Percentiles rank a stretch among this genome's conserved stretches.
Evolutionary conservation across 2,888 invertebrate genomes (phyloP).

Genomic region (Spodoptera picta): DNA sequence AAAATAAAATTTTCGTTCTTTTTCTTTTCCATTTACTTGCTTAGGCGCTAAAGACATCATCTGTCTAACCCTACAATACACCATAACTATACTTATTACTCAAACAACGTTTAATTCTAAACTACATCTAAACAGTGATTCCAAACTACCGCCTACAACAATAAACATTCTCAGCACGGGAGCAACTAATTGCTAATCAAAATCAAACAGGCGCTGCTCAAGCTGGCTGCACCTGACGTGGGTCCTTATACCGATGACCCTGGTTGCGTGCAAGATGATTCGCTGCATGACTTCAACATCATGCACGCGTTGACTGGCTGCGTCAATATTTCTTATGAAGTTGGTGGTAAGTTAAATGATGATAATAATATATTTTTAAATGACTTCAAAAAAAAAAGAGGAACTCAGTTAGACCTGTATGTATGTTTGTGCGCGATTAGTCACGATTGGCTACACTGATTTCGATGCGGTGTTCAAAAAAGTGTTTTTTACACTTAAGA

Average conservation of each 20-base stretch:
- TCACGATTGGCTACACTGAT: too few species aligned
- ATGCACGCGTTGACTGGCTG: slow-evolving; percentile 78
- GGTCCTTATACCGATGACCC: slow-evolving; percentile 67
- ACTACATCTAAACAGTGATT: slow-evolving; percentile 12
- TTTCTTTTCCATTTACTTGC: too few species aligned
- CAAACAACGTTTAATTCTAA: not conserved
- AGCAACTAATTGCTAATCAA: slow-evolving; percentile 70
- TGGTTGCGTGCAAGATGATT: slow-evolving; percentile 72
- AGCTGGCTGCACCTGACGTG: slow-evolving; percentile 82
- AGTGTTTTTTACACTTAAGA: too few species aligned
- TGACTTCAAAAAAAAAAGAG: too few species aligned
- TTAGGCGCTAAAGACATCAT: too few species aligned
- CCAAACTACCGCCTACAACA: slow-evolving; percentile 33
- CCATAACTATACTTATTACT: too few species aligned
- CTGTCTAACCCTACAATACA: too few species aligned
- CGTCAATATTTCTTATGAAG: slow-evolving; percentile 62
- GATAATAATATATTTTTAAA: too few species aligned
- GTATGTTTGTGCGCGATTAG: too few species aligned
- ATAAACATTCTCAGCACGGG: slow-evolving; percentile 46
- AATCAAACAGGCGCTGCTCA: slow-evolving; percentile 79
- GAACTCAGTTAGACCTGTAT: too few species aligned
- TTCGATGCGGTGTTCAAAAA: too few species aligned
- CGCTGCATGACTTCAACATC: slow-evolving; percentile 70
- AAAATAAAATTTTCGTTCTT: too few species aligned
- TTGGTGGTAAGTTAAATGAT: slow-evolving; percentile 22